A percentile compares a stretch with the other conserved stretches of the same genome.
Evolutionary conservation across 2,797 vertebrate genomes (phyloP).

Genomic region (Hypotaenidia philippensis): DNA sequence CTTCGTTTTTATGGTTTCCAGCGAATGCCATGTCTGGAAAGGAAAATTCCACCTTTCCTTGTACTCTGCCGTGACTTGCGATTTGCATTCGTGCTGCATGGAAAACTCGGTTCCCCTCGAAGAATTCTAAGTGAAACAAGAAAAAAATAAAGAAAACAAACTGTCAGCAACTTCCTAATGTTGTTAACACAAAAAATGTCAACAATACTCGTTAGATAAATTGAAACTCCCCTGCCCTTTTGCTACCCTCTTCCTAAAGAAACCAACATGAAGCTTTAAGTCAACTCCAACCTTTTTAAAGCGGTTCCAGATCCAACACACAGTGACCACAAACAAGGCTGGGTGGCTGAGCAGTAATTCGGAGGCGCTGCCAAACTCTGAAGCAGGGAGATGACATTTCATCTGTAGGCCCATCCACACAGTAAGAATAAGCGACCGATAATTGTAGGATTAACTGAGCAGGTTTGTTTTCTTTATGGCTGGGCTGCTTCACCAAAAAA

Average conservation of each 20-base stretch:
- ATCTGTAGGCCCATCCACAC: conserved; percentile 10
- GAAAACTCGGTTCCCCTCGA: neutral
- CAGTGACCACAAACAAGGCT: conserved; percentile 28
- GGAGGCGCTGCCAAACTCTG: neutral
- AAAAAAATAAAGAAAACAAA: conserved; percentile 68
- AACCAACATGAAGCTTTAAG: conserved; percentile 31
- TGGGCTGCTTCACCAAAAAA: neutral
- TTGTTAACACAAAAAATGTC: conserved; percentile 62
- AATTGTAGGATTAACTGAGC: conserved; percentile 2
- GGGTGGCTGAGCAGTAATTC: conserved; percentile 46
- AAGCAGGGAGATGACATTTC: conserved; percentile 40
- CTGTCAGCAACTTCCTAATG: conserved; percentile 62
- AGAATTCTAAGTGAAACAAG: conserved; percentile 42
- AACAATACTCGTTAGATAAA: conserved; percentile 52
- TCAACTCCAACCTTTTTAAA: conserved; percentile 32
- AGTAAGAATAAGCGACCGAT: conserved; percentile 6
- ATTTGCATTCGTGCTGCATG: conserved; percentile 39
- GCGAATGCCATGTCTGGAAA: conserved; percentile 24
- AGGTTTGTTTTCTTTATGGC: neutral
- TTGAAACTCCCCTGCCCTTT: conserved; percentile 51
- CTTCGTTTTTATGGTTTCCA: conserved; percentile 59
- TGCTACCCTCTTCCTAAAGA: conserved; percentile 46
- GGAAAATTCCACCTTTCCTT: conserved; percentile 53
- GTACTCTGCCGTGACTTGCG: conserved; percentile 17
- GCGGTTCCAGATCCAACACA: conserved; percentile 51